A percentile compares a stretch with the other conserved stretches of the same genome.
Evolutionary conservation across 1,140 invertebrate genomes (phyloP).

Genomic region (Zaprionus camerounensis): DNA sequence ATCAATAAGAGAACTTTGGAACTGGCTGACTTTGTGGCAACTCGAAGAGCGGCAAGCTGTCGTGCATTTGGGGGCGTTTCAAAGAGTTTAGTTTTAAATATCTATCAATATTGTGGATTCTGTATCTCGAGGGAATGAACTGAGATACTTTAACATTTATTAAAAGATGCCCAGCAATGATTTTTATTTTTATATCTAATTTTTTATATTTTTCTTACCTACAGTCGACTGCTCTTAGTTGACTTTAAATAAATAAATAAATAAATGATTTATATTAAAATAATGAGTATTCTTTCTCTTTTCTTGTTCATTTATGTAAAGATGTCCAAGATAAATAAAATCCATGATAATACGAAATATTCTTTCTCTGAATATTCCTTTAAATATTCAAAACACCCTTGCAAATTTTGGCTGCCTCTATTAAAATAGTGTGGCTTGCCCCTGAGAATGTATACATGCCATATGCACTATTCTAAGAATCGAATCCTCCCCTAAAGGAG

Average conservation of each 20-base stretch:
- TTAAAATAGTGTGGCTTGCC: not conserved
- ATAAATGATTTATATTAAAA: no score
- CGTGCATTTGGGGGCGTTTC: slow-evolving; percentile 45
- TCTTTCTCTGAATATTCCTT: not conserved
- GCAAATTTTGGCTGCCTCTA: not conserved
- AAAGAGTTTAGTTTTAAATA: slow-evolving; percentile 11
- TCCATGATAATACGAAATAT: not conserved
- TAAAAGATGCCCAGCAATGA: not conserved
- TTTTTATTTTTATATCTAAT: no score
- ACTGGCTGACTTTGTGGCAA: slow-evolving; percentile 33
- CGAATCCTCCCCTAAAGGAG: slow-evolving; percentile 64
- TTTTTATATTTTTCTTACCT: no score
- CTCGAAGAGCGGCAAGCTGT: slow-evolving; percentile 57
- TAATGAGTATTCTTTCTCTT: not conserved
- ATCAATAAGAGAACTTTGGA: slow-evolving; percentile 78
- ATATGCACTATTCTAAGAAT: slow-evolving; percentile 66
- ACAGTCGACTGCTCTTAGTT: no score
- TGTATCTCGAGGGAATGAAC: not conserved
- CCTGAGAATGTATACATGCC: slow-evolving; percentile 26
- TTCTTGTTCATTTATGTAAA: not conserved
- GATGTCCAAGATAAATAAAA: not conserved
- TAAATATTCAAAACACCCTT: not conserved
- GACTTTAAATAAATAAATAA: no score
- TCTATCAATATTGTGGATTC: not conserved
- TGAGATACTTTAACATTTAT: not conserved